Conservation (phyloP, 2,113 vertebrate species). For the Brienomyrus longianalis region DNA sequence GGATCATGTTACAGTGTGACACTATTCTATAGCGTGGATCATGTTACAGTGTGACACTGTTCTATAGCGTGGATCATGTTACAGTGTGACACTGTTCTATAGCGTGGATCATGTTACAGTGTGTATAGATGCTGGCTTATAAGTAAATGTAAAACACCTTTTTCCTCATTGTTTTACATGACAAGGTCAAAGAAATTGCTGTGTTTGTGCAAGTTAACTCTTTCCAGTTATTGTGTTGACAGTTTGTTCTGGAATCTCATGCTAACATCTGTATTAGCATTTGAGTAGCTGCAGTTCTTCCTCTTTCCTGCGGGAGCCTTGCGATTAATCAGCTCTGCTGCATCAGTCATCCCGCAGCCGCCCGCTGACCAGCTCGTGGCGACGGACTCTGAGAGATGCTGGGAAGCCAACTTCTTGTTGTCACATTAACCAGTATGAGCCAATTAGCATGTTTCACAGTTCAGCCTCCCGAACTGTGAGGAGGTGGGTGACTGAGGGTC, state of each 20-base stretch:
- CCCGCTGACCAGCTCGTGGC: not conserved
- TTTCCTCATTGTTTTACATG: not conserved
- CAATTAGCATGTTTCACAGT: not conserved
- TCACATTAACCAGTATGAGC: not conserved
- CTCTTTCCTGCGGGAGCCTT: not conserved
- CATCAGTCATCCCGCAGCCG: not conserved
- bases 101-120: not conserved
- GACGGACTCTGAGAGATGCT: not conserved
- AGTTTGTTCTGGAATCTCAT: not conserved
- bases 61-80: too few relatives aligned
- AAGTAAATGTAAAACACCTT: not conserved
- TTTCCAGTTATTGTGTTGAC: not conserved
- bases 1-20: too few relatives aligned
- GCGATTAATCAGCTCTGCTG: not conserved
- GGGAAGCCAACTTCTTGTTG: not conserved
- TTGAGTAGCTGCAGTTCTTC: not conserved
- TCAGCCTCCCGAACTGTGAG: not conserved
- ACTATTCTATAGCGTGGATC: too few relatives aligned
- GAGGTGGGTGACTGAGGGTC: not conserved
- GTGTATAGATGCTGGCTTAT: not conserved
- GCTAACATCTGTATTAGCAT: not conserved
- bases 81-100: too few relatives aligned
- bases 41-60: too few relatives aligned
- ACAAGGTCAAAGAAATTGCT: not conserved
- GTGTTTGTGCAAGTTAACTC: not conserved